Evolutionary conservation across 2,113 vertebrate genomes (phyloP).

Genomic region (Galeopterus variegatus): DNA sequence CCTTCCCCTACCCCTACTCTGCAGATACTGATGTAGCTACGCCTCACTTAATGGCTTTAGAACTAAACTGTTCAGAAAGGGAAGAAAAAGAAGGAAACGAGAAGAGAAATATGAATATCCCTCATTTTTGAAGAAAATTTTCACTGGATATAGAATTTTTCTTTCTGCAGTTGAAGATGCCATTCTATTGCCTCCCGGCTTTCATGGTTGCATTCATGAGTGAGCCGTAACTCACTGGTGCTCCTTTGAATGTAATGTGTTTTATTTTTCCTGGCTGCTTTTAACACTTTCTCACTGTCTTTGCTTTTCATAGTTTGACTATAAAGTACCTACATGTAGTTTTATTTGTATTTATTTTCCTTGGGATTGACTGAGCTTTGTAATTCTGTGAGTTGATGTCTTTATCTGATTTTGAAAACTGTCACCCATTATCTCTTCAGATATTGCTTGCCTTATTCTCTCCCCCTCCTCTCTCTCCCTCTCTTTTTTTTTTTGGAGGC

Average conservation of each 20-base stretch:
- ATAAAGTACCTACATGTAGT: background rate
- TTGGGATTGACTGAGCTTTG: conserved; percentile 6
- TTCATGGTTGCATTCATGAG: conserved; percentile 25
- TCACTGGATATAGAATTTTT: background rate
- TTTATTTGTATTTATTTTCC: background rate
- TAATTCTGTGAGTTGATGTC: background rate
- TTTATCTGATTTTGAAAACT: conserved; percentile 13
- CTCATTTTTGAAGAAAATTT: background rate
- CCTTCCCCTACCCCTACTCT: background rate
- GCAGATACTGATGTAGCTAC: background rate
- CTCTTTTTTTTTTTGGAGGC: too few species aligned
- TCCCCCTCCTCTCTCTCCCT: background rate
- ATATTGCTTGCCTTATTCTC: background rate
- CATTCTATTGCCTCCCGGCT: background rate
- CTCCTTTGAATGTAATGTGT: background rate
- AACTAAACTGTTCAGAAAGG: background rate
- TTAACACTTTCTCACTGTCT: background rate
- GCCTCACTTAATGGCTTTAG: background rate
- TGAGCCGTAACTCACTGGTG: background rate
- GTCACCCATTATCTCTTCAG: background rate
- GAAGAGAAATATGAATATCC: background rate
- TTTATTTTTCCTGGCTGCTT: background rate
- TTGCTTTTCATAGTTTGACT: background rate
- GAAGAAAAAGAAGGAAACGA: background rate
- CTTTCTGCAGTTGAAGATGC: background rate